Evolutionary conservation across 2,113 vertebrate species (phyloP).

Genomic region (Notothenia coriiceps): DNA sequence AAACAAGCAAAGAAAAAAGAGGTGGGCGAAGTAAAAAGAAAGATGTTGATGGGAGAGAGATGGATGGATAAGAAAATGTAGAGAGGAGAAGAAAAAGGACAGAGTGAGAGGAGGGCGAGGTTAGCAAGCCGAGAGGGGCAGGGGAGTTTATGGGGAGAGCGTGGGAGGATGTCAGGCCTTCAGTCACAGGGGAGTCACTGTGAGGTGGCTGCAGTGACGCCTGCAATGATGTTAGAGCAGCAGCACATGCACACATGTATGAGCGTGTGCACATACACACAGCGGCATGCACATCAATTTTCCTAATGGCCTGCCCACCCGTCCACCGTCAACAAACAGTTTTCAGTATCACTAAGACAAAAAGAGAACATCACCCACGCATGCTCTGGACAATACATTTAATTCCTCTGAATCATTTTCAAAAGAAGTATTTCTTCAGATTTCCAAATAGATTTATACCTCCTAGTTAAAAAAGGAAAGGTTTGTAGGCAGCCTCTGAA

Average conservation of each 20-base stretch:
- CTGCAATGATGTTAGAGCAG: slow-evolving; percentile 76
- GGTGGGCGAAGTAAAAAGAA: slow-evolving; percentile 39
- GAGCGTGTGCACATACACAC: slow-evolving; percentile 32
- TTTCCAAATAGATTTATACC: background rate
- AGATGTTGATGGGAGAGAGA: slow-evolving; percentile 20
- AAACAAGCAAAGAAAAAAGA: slow-evolving; percentile 21
- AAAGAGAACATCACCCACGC: slow-evolving; percentile 61
- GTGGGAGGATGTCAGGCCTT: slow-evolving; percentile 80
- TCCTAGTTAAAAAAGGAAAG: background rate
- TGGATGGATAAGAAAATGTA: slow-evolving; percentile 26
- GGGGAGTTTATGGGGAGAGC: slow-evolving; percentile 60
- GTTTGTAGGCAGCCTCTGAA: background rate
- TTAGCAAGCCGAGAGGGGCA: slow-evolving; percentile 29
- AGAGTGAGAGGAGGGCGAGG: background rate
- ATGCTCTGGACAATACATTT: background rate
- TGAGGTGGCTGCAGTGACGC: slow-evolving; percentile 79
- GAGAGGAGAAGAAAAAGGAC: slow-evolving; percentile 15
- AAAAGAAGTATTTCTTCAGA: background rate
- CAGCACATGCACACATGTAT: background rate
- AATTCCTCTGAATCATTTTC: slow-evolving; percentile 9
- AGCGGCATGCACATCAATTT: slow-evolving; percentile 60
- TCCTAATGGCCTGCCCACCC: slow-evolving; percentile 68
- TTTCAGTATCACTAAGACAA: slow-evolving; percentile 55
- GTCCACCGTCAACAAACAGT: slow-evolving; percentile 55
- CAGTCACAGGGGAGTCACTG: slow-evolving; percentile 79